A percentile compares a stretch with the other conserved stretches of the same genome.
phyloP scores from a whole-genome alignment of 2,888 invertebrate species.

The Ophion ventricosus region DNA sequence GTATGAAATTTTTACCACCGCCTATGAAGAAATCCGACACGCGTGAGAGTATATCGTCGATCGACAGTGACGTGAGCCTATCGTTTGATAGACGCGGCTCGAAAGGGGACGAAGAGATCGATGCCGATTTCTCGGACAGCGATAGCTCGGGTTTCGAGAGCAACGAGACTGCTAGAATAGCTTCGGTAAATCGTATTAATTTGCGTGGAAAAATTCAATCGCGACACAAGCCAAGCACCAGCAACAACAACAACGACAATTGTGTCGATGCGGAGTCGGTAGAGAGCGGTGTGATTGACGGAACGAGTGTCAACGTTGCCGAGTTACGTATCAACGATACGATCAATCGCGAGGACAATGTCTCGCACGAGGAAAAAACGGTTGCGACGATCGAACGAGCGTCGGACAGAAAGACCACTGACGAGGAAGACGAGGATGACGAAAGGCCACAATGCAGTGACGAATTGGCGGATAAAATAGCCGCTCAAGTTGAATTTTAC shows the following conservation, averaged over 20 bases:
- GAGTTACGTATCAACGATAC: slow-evolving; percentile 7
- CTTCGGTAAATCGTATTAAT: slow-evolving; percentile 45
- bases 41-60: slow-evolving; percentile 86
- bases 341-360: neutral
- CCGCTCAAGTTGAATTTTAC: slow-evolving; percentile 96
- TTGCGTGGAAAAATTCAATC: slow-evolving; percentile 44
- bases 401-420: slow-evolving; percentile 77
- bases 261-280: slow-evolving; percentile 13
- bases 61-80: slow-evolving; percentile 86
- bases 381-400: neutral
- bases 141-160: slow-evolving; percentile 89
- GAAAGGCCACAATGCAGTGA: slow-evolving; percentile 87
- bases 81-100: slow-evolving; percentile 84
- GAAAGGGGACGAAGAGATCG: slow-evolving; percentile 87
- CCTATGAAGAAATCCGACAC: slow-evolving; percentile 85
- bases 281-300: neutral
- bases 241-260: slow-evolving; percentile 27
- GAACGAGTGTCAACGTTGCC: neutral
- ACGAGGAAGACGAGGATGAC: slow-evolving; percentile 70
- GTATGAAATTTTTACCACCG: slow-evolving; percentile 80
- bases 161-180: slow-evolving; percentile 41
- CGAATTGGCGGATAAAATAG: slow-evolving; percentile 91
- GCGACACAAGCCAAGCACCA: slow-evolving; percentile 52
- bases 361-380: neutral
- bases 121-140: slow-evolving; percentile 86